Evolutionary conservation across 2,797 vertebrate genomes (phyloP), one percentile per base, ranked within the genome.

Genomic region (Ispidina lecontei): DNA sequence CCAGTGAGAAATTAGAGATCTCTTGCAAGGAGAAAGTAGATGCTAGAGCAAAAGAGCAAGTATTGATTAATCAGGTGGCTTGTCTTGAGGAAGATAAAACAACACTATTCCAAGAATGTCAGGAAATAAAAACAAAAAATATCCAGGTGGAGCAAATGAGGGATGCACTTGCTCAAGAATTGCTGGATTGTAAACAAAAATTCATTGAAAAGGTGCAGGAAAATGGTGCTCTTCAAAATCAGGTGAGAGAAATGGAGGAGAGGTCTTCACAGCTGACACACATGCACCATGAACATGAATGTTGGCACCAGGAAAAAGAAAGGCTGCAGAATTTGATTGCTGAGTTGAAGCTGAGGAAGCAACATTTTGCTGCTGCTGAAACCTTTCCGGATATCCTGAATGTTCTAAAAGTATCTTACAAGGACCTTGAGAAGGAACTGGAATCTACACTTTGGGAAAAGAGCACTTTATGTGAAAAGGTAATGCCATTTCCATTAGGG

Each of bases 381-480:
- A 54, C 86, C 46, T 92, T 97, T 73, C 79, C 16, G 4, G 74
- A 92, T 64, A 89, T 95, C 21, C 29, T 97, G 4, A 46, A 93
- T 14, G 83, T 95, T 13, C 65, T 98, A 96, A 97, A 98, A 96
- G 91, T 33, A 23, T 95, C 97, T 60, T 94, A 91, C 28, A 84
- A 94, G 31, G 91, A 94, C 79, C 92, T 97, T 52, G 94, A 98
- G 87, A 91, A 97, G 37, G 94, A 98, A 26, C 69, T 98, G 62
- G 97, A 98, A 62, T 89, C 84, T 56, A 82, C 95, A 37, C 93
- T 95, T 54, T 17, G 37, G 72, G 97, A 98, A 47, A 96, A 98
- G 23, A n/a, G 37, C 3, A 90, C 97, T 47, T 97, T 98, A 51
- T 93, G 72, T 67, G 71, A 98, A 91, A 98, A 98, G 98, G 99